These are phyloP conservation scores for Xanthorhoe designata DNA, from an alignment of 2,888 invertebrate species.

Conservation along the genomic window DNA sequence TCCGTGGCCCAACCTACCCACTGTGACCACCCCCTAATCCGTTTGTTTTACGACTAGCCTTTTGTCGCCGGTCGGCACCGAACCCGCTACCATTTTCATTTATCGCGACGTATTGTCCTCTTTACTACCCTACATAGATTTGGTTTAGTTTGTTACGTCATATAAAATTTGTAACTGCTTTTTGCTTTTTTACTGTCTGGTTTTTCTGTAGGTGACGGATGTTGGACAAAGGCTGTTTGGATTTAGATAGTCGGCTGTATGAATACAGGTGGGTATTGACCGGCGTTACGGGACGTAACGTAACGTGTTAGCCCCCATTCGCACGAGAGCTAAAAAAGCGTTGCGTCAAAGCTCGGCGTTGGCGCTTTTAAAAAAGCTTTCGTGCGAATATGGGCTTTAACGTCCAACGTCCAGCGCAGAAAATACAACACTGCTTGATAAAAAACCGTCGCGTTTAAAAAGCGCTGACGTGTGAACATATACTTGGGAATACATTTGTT, in stretches of 20 bases:
- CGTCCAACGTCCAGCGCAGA: too few species aligned
- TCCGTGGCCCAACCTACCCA: constrained; percentile 35
- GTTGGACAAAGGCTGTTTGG: constrained; percentile 15
- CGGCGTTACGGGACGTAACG: too few species aligned
- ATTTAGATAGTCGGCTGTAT: not conserved
- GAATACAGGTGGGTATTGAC: too few species aligned
- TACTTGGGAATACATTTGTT: too few species aligned
- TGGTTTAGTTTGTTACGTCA: constrained; percentile 56
- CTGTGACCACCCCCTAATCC: constrained; percentile 74
- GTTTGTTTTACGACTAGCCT: constrained; percentile 76
- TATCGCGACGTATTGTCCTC: constrained; percentile 70
- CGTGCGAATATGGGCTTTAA: too few species aligned
- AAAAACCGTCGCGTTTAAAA: too few species aligned
- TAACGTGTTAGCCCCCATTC: too few species aligned
- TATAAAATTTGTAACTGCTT: constrained; percentile 39
- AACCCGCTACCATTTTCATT: constrained; percentile 73
- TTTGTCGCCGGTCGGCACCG: constrained; percentile 64
- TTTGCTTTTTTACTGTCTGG: constrained; percentile 32
- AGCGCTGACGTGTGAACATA: too few species aligned
- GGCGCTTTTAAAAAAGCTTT: too few species aligned
- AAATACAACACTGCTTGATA: too few species aligned
- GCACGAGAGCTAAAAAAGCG: too few species aligned
- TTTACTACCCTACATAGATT: constrained; percentile 56
- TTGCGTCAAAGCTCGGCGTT: too few species aligned
- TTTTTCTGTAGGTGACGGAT: constrained; percentile 33